Percentiles rank a stretch among this genome's conserved stretches.
These are phyloP conservation scores for Malacoctenus gilli DNA, from an alignment of 2,797 vertebrate species.

Conservation along the genomic window DNA sequence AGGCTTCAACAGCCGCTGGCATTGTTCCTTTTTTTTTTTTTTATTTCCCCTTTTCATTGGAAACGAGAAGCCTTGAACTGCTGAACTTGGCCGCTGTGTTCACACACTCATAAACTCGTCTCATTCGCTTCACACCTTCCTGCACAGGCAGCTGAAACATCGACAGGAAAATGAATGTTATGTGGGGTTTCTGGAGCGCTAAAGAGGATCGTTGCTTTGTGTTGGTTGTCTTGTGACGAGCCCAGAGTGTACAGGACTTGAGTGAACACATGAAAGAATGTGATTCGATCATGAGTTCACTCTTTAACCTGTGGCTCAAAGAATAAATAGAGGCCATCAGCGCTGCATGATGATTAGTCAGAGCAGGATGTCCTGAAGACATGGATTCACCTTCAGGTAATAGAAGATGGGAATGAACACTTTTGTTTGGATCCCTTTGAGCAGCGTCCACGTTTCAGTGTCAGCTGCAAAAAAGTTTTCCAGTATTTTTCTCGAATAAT, in stretches of 20 bases:
- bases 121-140: too few species aligned
- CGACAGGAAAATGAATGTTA: neutral
- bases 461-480: too few species aligned
- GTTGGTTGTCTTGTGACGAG: neutral
- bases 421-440: neutral
- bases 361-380: too few species aligned
- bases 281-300: neutral
- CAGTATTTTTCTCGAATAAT: too few species aligned
- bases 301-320: conserved; percentile 5
- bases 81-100: conserved; percentile 1
- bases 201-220: neutral
- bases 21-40: conserved; percentile 13
- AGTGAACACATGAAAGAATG: neutral
- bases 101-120: too few species aligned
- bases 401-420: neutral
- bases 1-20: conserved; percentile 16
- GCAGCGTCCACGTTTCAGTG: too few species aligned
- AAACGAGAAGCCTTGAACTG: neutral
- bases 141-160: too few species aligned
- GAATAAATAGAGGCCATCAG: neutral
- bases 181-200: neutral
- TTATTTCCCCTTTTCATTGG: too few species aligned
- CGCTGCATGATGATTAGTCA: neutral
- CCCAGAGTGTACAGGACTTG: neutral
- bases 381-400: too few species aligned